phyloP scores from a whole-genome alignment of 37 sponge, comb jelly and placozoan species.

The Geodia barretti region DNA sequence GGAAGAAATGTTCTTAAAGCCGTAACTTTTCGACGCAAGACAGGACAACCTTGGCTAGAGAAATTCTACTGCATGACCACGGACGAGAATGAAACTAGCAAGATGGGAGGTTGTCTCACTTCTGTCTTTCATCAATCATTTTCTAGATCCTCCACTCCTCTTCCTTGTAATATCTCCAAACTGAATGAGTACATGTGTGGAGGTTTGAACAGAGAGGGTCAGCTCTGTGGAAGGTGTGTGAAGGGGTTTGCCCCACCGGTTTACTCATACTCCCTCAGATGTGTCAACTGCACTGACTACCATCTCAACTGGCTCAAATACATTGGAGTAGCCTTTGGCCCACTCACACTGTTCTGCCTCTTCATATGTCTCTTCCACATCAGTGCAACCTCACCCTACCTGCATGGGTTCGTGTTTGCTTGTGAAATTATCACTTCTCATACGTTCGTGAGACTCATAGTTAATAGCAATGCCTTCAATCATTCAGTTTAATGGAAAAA shows the following conservation, averaged over 20 bases:
- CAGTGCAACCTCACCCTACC: not conserved
- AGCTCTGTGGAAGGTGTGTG: not conserved
- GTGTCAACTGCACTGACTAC: not conserved
- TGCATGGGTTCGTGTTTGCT: not conserved
- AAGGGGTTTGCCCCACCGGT: not conserved
- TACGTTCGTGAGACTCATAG: not conserved
- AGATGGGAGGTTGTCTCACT: too few species aligned
- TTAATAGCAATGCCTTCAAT: too few species aligned
- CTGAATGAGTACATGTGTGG: conserved; percentile 4
- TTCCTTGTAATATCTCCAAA: too few species aligned
- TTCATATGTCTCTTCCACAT: not conserved
- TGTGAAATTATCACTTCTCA: not conserved
- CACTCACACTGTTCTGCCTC: not conserved
- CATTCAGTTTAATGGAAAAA: too few species aligned
- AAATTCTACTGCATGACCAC: too few species aligned
- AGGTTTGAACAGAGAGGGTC: conserved; percentile 3
- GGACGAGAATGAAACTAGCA: too few species aligned
- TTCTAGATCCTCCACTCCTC: too few species aligned
- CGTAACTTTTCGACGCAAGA: too few species aligned
- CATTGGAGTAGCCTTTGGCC: not conserved
- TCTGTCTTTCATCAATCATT: too few species aligned
- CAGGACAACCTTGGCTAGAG: too few species aligned
- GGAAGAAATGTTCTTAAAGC: too few species aligned
- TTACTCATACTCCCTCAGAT: not conserved
- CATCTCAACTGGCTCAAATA: not conserved